These are phyloP conservation scores for Serilophus lunatus DNA, from an alignment of 2,113 vertebrate species.

Conservation along the genomic window DNA sequence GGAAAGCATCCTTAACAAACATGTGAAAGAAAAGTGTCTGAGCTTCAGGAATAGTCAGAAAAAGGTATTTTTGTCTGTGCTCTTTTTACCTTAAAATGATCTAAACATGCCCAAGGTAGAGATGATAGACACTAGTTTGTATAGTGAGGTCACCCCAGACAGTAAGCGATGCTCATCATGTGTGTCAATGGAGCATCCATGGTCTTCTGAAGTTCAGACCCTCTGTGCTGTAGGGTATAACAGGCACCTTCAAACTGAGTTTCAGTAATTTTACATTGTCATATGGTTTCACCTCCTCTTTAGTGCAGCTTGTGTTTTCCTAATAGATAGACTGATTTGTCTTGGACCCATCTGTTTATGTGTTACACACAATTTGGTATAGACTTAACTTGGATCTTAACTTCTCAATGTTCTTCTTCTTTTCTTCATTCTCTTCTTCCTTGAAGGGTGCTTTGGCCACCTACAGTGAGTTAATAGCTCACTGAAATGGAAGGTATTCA, in stretches of 20 bases:
- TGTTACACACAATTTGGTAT: not conserved
- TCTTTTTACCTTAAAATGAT: not conserved
- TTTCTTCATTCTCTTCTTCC: not conserved
- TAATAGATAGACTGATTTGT: not conserved
- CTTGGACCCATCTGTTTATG: not conserved
- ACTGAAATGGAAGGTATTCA: not conserved
- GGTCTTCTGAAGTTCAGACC: not conserved
- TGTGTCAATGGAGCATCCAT: accelerated
- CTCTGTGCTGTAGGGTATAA: not conserved
- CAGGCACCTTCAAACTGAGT: not conserved
- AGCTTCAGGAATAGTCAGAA: not conserved
- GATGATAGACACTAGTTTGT: not conserved
- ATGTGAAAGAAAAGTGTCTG: not conserved
- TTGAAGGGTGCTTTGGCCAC: not conserved
- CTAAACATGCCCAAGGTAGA: not conserved
- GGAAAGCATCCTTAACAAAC: not conserved
- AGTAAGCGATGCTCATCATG: not conserved
- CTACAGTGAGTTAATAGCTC: not conserved
- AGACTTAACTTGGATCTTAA: not conserved
- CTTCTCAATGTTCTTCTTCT: not conserved
- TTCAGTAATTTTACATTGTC: not conserved
- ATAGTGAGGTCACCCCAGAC: not conserved
- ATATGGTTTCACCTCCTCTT: not conserved
- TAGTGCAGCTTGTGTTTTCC: not conserved
- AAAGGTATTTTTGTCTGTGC: not conserved